These are phyloP conservation scores for Gobio occitaniae DNA, from an alignment of 2,797 vertebrate genomes.

Conservation along the genomic window DNA sequence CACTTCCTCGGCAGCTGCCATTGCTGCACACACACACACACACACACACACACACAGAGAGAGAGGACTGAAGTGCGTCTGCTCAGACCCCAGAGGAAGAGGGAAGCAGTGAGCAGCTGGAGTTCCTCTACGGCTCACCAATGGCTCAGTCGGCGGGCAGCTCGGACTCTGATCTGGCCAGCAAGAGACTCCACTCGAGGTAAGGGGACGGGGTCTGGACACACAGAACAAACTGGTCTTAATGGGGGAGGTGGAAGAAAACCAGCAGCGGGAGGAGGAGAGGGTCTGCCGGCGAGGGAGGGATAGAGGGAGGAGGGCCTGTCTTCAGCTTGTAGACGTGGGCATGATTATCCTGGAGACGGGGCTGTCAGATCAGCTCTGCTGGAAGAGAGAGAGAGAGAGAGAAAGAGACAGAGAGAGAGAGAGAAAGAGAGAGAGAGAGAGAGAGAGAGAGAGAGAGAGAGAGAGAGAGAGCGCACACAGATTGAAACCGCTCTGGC, in stretches of 20 bases:
- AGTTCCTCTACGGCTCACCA: conserved; percentile 50
- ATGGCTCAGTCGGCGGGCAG: conserved; percentile 82
- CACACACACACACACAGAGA: conserved; percentile 34
- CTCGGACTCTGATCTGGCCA: conserved; percentile 76
- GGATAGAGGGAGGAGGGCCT: neutral
- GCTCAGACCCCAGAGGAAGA: conserved; percentile 49
- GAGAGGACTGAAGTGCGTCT: conserved; percentile 15
- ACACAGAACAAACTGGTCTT: conserved; percentile 31
- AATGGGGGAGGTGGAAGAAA: conserved; percentile 15
- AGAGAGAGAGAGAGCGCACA: too few species aligned
- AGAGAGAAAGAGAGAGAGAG: neutral
- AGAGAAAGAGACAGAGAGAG: neutral
- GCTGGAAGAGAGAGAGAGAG: neutral
- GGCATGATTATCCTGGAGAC: neutral
- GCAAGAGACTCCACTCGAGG: conserved; percentile 84
- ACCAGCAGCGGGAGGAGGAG: neutral
- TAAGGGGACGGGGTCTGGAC: conserved; percentile 60
- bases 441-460: neutral
- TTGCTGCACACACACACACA: conserved; percentile 52
- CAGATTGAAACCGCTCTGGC: neutral
- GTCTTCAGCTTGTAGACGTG: conserved; percentile 29
- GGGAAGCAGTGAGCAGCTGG: conserved; percentile 59
- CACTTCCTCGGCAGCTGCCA: conserved; percentile 82
- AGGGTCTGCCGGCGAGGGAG: neutral
- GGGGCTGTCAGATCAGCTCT: conserved; percentile 8